Percentiles rank a stretch among this genome's conserved stretches.
These are phyloP conservation scores for Leptinotarsa texana DNA, from an alignment of 1,140 invertebrate species.

Conservation along the genomic window DNA sequence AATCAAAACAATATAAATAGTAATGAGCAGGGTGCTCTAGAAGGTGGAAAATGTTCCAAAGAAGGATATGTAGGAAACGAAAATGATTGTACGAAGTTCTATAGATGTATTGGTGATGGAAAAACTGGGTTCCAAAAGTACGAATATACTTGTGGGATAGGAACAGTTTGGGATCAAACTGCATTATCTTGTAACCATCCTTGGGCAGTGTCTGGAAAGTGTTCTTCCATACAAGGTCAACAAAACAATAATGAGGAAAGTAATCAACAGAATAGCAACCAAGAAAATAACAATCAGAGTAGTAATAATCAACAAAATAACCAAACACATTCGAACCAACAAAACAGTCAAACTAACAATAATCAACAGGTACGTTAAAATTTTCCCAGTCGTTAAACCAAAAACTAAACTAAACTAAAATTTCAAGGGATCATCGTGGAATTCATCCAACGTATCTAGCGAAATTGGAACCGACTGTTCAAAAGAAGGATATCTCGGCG, in stretches of 20 bases:
- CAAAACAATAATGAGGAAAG: conserved; percentile 27
- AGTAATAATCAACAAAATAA: conserved; percentile 13
- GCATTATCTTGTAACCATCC: conserved; percentile 65
- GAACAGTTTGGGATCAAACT: conserved; percentile 74
- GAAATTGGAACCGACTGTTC: conserved; percentile 29
- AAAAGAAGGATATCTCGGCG: conserved; percentile 61
- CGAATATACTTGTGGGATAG: conserved; percentile 70
- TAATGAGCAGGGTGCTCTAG: neutral
- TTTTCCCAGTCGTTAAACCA: neutral
- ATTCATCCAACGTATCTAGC: conserved; percentile 29
- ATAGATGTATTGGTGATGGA: conserved; percentile 69
- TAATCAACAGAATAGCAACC: conserved; percentile 34
- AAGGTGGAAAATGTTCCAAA: conserved; percentile 49
- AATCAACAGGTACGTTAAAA: conserved; percentile 21
- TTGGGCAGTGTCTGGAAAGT: conserved; percentile 22
- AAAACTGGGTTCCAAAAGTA: conserved; percentile 61
- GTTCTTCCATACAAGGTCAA: neutral
- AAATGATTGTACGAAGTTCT: conserved; percentile 75
- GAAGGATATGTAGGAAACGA: conserved; percentile 73
- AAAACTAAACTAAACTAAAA: neutral
- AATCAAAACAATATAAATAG: conserved; percentile 19
- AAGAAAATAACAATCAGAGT: conserved; percentile 17
- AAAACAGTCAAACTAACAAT: conserved; percentile 31
- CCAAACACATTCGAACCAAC: conserved; percentile 2
- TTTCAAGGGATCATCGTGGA: conserved; percentile 22